Evolutionary conservation across 2,797 vertebrate species (phyloP), one percentile per base, ranked within the genome.

Genomic region (Pterois miles): DNA sequence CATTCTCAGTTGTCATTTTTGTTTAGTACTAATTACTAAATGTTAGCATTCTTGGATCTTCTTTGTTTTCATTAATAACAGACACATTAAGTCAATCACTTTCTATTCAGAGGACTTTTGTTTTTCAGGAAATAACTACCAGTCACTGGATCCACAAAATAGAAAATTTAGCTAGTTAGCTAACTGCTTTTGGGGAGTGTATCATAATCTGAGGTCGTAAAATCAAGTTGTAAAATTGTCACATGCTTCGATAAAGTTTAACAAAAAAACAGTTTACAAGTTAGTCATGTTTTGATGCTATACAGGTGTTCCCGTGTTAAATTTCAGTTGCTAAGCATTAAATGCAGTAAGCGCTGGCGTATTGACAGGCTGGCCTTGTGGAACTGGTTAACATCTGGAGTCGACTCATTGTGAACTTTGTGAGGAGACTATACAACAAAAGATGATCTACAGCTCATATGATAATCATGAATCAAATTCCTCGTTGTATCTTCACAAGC

Each of bases 321-420:
- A 65, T 20, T 65, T 7, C 5, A 27, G 13, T 71, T 23, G 16
- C 14, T 29, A 43, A 23, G 10, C 57, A 58, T 58, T 23, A 57
- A 59, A 56, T 27, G n/a, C 7, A 31, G 25, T 5, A 6, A 12
- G 38, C 46, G 33, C 56, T 68, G 71, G 75, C 36, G 0, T 6
- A 11, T 29, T 12, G 46, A 72, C 67, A 78, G 53, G 34, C 16
- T 1, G 72, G 40, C 9, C 31, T 54, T 71, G 46, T 80, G 80
- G 77, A 71, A 64, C 8, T 54, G 56, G 23, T 83, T 76, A 82
- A 57, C 8, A 25, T 43, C 56, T 50, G 60, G 27, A 70, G 8
- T 36, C 46, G 67, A 72, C 71, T 63, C 31, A 22, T 20, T 11
- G 33, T 66, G 48, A 63, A 59, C 56, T 53, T 31, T 64, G 50